Evolutionary conservation across 2,888 invertebrate genomes (phyloP), one percentile per base, ranked within the genome.

Genomic region (Sturmia bella): DNA sequence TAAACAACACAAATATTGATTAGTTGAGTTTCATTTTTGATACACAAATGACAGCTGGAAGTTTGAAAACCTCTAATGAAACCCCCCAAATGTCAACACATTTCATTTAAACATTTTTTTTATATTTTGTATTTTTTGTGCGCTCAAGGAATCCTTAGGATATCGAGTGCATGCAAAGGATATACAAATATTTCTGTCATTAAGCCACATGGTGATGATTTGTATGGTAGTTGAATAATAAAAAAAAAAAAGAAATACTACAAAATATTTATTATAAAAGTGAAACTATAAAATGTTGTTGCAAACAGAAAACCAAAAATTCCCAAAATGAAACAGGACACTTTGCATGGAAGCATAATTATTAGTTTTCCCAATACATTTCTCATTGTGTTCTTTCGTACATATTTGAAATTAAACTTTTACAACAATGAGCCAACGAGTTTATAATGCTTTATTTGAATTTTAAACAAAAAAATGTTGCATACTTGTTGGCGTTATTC

Each of bases 11-110:
- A 5, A 24, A 68, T 41, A 66, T 52, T 66, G 52, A 52, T 41
- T 52, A 66, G 66, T 66, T 54, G 4, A 15, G 12, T 68, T 41
- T 37, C 17, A n/a, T n/a, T n/a, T n/a, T n/a, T n/a, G n/a, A n/a
- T 11, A 43, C 24, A 17, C 17, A 6, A 41, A 52, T 73, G 69
- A 77, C 81, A 73, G 81, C 73, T 73, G 81, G 77, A 74, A 59
- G 68, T 56, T 37, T n/a, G 39, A 21, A 59, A 59, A 70, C 70
- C 70, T 15, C 2, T 43, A 56, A 76, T 54, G 54, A 75, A 68
- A 80, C 66, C 80, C 68, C 77, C 68, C 68, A 76, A 80, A 76
- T 76, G 72, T 68, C 66, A 76, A 54, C 63, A 63, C 52, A 68
- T 54, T 52, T 41, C 4, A 39, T 12, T 4, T 54, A n/a, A 12